These are phyloP conservation scores for Melanotaenia trifasciata DNA, from an alignment of 2,797 vertebrate species.

Conservation along the genomic window DNA sequence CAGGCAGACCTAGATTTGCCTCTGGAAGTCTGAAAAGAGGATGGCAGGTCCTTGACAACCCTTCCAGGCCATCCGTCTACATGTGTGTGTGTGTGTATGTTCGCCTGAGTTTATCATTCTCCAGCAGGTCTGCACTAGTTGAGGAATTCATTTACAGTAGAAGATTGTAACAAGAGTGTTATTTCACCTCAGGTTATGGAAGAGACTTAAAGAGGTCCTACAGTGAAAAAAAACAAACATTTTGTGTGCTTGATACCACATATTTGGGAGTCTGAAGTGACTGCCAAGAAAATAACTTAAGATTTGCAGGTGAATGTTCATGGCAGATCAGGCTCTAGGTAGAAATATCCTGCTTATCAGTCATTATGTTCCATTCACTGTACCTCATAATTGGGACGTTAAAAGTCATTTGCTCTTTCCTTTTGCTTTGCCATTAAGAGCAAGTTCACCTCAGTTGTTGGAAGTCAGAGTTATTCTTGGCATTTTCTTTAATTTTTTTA, in stretches of 20 bases:
- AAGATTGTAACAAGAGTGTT: slow-evolving; percentile 49
- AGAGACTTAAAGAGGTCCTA: slow-evolving; percentile 14
- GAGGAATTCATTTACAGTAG: slow-evolving; percentile 61
- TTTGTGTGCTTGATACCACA: not conserved
- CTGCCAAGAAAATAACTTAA: not conserved
- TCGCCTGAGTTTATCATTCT: slow-evolving; percentile 64
- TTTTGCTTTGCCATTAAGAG: not conserved
- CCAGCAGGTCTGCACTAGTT: slow-evolving; percentile 59
- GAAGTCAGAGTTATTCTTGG: not conserved
- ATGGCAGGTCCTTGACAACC: slow-evolving; percentile 44
- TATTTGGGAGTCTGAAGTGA: slow-evolving; percentile 11
- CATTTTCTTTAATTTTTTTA: too few species aligned
- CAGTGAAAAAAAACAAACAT: not conserved
- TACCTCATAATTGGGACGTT: not conserved
- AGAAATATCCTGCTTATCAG: not conserved
- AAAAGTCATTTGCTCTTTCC: not conserved
- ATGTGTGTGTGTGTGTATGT: slow-evolving; percentile 19
- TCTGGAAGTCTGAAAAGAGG: slow-evolving; percentile 51
- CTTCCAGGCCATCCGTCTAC: slow-evolving; percentile 19
- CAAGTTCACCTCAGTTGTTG: not conserved
- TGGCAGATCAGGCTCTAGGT: not conserved
- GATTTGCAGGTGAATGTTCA: not conserved
- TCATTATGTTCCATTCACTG: not conserved
- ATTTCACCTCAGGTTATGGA: slow-evolving; percentile 46
- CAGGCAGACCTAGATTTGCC: slow-evolving; percentile 56